Percentiles rank a stretch among this genome's conserved stretches.
These are phyloP conservation scores for Sinodicranocentrus sp. DNA, from an alignment of 2,888 invertebrate genomes.

Conservation along the genomic window DNA sequence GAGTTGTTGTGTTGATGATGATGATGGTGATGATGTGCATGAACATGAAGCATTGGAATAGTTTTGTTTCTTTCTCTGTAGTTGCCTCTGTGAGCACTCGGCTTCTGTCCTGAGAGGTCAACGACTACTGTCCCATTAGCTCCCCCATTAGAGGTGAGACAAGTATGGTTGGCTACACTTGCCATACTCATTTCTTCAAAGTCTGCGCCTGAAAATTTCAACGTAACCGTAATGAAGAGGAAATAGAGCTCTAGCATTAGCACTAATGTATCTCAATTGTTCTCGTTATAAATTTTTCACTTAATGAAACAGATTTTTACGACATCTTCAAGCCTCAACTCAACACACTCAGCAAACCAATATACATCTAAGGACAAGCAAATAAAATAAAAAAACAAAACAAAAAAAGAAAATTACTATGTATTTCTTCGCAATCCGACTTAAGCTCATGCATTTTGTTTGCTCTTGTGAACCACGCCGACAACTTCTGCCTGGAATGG, in stretches of 20 bases:
- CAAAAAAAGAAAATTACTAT: slow-evolving; percentile 62
- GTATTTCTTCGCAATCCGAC: slow-evolving; percentile 68
- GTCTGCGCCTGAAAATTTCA: slow-evolving; percentile 71
- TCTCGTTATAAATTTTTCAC: no score
- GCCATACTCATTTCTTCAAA: slow-evolving; percentile 76
- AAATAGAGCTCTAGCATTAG: not conserved
- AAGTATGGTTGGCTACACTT: slow-evolving; percentile 75
- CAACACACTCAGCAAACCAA: no score
- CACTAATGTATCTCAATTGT: no score
- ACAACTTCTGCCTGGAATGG: not conserved
- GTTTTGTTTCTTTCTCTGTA: slow-evolving; percentile 73
- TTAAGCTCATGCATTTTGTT: slow-evolving; percentile 63
- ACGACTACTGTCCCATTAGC: slow-evolving; percentile 71
- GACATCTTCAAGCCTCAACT: no score
- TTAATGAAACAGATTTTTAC: no score
- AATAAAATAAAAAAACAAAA: slow-evolving; percentile 20
- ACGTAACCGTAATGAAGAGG: not conserved
- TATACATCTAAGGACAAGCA: no score
- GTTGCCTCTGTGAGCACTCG: slow-evolving; percentile 57
- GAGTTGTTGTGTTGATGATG: slow-evolving; percentile 52
- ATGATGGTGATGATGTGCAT: slow-evolving; percentile 57
- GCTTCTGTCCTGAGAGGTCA: slow-evolving; percentile 70
- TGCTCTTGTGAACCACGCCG: slow-evolving; percentile 3
- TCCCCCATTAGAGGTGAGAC: slow-evolving; percentile 68
- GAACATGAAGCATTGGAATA: slow-evolving; percentile 70